Percentiles rank a stretch among this genome's conserved stretches.
phyloP scores from a whole-genome alignment of 2,113 vertebrate species.

The Macrotis lagotis region DNA sequence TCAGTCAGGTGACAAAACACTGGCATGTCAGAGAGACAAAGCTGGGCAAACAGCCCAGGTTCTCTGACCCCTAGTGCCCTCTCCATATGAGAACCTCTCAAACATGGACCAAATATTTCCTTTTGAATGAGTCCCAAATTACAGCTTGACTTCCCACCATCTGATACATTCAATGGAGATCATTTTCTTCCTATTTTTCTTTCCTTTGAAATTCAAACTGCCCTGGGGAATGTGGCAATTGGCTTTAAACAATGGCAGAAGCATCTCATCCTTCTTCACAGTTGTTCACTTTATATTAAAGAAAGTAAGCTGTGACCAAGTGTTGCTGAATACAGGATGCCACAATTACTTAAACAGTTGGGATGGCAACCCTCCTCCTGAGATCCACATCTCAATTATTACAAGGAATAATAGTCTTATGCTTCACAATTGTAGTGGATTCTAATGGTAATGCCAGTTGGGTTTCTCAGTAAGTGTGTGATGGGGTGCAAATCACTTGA shows the following conservation, averaged over 20 bases:
- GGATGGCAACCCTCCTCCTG: neutral
- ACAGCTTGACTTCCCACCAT: constrained; percentile 28
- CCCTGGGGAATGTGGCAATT: constrained; percentile 38
- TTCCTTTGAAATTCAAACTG: constrained; percentile 56
- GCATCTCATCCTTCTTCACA: constrained; percentile 37
- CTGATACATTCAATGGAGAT: constrained; percentile 29
- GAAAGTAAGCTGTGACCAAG: constrained; percentile 21
- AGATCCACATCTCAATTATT: neutral
- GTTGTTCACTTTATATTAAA: neutral
- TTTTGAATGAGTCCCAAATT: constrained; percentile 51
- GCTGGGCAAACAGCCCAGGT: neutral
- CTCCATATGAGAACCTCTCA: constrained; percentile 50
- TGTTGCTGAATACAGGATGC: neutral
- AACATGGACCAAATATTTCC: accelerated
- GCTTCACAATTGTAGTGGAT: neutral
- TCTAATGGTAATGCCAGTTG: neutral
- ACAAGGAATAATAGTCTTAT: neutral
- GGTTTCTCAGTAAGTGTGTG: neutral
- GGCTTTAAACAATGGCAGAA: constrained; percentile 12
- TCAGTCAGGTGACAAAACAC: neutral
- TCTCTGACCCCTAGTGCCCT: neutral
- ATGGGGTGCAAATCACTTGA: too few relatives aligned
- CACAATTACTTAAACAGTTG: neutral
- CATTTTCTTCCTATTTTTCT: constrained; percentile 23
- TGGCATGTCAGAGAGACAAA: neutral